Evolutionary conservation across 2,888 invertebrate species (phyloP).

Genomic region (Cerastis rubricosa): DNA sequence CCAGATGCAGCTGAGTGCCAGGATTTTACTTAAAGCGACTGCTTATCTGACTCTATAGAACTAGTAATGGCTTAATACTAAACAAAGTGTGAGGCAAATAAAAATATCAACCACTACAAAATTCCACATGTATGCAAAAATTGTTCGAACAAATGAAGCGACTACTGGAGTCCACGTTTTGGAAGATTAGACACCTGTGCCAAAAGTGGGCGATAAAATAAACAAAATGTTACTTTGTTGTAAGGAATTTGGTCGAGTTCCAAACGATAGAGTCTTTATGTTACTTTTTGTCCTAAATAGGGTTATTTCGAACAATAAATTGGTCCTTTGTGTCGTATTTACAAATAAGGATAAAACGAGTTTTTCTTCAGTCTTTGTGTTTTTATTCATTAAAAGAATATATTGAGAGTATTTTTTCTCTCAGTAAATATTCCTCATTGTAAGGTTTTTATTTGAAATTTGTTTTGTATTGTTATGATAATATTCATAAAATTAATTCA

Average conservation of each 20-base stretch:
- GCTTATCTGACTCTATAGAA: background rate
- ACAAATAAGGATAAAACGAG: slow-evolving; percentile 29
- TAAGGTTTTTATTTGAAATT: background rate
- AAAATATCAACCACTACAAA: slow-evolving; percentile 1
- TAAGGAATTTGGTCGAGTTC: slow-evolving; percentile 41
- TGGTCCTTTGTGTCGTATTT: slow-evolving; percentile 39
- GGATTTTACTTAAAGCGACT: no score
- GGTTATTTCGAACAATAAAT: slow-evolving; percentile 38
- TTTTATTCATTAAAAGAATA: slow-evolving; percentile 1
- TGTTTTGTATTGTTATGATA: background rate
- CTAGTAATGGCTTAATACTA: background rate
- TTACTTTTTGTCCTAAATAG: slow-evolving; percentile 38
- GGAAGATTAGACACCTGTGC: slow-evolving; percentile 88
- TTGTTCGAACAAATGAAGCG: slow-evolving; percentile 73
- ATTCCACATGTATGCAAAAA: slow-evolving; percentile 13
- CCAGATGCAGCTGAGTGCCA: no score
- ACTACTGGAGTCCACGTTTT: slow-evolving; percentile 90
- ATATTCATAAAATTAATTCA: background rate
- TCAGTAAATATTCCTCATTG: background rate
- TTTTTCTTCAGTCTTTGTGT: slow-evolving; percentile 22
- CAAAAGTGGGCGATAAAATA: slow-evolving; percentile 49
- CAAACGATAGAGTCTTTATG: slow-evolving; percentile 37
- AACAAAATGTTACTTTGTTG: slow-evolving; percentile 33
- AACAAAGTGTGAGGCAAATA: background rate
- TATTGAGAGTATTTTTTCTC: slow-evolving; percentile 4